Evolutionary conservation across 2,888 invertebrate species (phyloP), one percentile per base, ranked within the genome.

Genomic region (Micoletzkya japonica): DNA sequence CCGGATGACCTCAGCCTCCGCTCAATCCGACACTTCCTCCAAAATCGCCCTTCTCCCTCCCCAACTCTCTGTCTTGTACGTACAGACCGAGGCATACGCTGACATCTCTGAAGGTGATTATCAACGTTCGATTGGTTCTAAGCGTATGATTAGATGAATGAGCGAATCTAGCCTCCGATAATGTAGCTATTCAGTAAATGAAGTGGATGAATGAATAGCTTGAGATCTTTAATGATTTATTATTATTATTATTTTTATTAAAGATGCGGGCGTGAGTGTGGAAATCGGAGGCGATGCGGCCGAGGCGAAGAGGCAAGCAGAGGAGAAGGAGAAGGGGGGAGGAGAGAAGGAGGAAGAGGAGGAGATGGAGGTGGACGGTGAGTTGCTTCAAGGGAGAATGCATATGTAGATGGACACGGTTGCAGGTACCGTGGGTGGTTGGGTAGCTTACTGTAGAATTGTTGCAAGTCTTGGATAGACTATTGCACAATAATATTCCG

Each of bases 1-100:
- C n/a, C 73, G 73, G 44, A n/a, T 32, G 1, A 14, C 57, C 24
- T 39, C 56, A 4, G 50, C 50, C 3, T 69, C 69, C 34, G 34
- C 71, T 6, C 49, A 63, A 2, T 59, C 66, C 24, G 26, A 66
- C 26, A 60, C 60, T 17, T 75, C 74, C 24, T 56, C 70, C 32
- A 61, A 71, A 7, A 72, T 75, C 49, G 28, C 71, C 54, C 54
- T 72, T 10, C 71, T 77, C 1, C 77, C 77, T 20, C 64, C 72
- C 39, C 70, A 71, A 20, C 70, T 77, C 20, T 54, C 71, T 10
- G 72, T 77, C 17, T 66, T 73, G 20, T 74, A 77, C 50, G 70
- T 74, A 1, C 76, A 77, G 36, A 73, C 77, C 1, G 66, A 70
- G 10, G 77, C 77, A 20, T 77, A 76, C 69, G 75, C 75, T 52